A percentile compares a stretch with the other conserved stretches of the same genome.
Conservation (phyloP, 2,113 vertebrate species). For the Rhombomys opimus region DNA sequence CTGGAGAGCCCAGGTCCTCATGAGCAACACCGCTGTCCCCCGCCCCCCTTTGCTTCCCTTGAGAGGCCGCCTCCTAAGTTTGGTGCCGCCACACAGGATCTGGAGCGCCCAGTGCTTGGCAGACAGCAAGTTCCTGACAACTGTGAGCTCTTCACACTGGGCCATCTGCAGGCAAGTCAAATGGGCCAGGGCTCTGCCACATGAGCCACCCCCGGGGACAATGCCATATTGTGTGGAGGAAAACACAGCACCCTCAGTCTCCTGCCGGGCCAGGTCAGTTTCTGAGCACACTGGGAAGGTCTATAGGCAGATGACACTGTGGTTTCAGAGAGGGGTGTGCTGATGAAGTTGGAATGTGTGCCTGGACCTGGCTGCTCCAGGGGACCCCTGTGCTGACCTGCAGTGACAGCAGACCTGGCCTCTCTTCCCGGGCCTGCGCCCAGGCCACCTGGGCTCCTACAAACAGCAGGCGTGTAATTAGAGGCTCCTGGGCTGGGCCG, state of each 20-base stretch:
- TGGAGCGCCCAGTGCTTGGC: neutral
- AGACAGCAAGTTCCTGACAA: neutral
- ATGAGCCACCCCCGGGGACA: neutral
- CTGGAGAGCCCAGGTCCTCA: neutral
- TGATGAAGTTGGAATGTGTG: conserved; percentile 44
- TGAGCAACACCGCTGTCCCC: no score
- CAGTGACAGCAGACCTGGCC: neutral
- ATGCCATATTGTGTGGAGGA: neutral
- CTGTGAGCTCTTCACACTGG: neutral
- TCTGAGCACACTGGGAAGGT: neutral
- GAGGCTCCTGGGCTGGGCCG: conserved; percentile 72
- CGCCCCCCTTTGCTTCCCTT: no score
- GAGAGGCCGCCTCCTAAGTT: no score
- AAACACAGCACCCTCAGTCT: neutral
- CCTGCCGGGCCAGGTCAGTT: neutral
- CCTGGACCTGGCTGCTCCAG: neutral
- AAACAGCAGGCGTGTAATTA: conserved; percentile 78
- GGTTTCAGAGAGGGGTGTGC: neutral
- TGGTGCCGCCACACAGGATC: neutral
- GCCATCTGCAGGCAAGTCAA: neutral
- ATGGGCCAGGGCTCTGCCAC: neutral
- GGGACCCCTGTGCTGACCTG: neutral
- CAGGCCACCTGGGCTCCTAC: conserved; percentile 76
- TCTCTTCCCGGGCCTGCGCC: conserved; percentile 36
- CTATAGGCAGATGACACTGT: neutral